These are phyloP conservation scores for Euplagia quadripunctaria DNA, from an alignment of 2,888 invertebrate genomes.

Conservation along the genomic window DNA sequence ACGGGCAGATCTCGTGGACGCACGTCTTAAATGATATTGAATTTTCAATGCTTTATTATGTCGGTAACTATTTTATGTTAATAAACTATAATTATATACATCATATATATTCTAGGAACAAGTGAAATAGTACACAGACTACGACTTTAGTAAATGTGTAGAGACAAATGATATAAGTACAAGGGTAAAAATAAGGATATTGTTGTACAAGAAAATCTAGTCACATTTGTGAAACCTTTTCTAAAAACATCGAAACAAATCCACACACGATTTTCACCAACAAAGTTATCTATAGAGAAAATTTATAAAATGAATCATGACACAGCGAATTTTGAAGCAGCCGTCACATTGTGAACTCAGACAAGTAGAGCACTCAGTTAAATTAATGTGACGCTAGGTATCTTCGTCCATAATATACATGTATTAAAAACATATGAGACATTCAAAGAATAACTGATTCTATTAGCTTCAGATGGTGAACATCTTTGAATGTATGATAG, in stretches of 20 bases:
- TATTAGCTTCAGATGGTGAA: not conserved
- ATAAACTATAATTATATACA: too few species aligned
- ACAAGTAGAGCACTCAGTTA: conserved; percentile 62
- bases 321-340: conserved; percentile 47
- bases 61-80: too few species aligned
- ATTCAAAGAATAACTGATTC: conserved; percentile 46
- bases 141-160: too few species aligned
- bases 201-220: not conserved
- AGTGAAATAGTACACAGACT: too few species aligned
- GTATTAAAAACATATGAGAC: conserved; percentile 54
- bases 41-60: too few species aligned
- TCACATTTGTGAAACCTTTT: not conserved
- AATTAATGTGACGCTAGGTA: conserved; percentile 63
- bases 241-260: conserved; percentile 5
- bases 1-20: too few species aligned
- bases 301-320: conserved; percentile 51
- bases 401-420: conserved; percentile 54
- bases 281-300: conserved; percentile 37
- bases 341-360: conserved; percentile 48
- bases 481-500: not conserved
- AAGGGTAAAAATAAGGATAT: not conserved
- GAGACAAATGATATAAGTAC: too few species aligned
- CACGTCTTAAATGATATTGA: too few species aligned
- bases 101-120: too few species aligned
- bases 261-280: conserved; percentile 27